Percentiles rank a stretch among this genome's conserved stretches.
These are phyloP conservation scores for Acropternis orthonyx DNA, from an alignment of 2,797 vertebrate species.

Conservation along the genomic window DNA sequence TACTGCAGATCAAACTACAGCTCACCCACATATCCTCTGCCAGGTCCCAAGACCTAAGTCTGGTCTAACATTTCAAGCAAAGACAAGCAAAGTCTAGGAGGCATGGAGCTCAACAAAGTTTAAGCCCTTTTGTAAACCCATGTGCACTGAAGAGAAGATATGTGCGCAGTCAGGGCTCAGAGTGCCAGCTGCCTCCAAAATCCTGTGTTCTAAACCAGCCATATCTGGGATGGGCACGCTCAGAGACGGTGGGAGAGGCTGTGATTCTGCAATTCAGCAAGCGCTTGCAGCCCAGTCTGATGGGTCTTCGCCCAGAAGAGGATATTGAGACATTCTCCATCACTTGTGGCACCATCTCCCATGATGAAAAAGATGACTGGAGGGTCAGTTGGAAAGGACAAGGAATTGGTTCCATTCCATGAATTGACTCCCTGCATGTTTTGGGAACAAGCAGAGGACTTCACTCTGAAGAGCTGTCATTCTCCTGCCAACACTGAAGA, in stretches of 20 bases:
- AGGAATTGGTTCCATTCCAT: background rate
- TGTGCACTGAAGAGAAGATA: background rate
- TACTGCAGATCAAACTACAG: background rate
- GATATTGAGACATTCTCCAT: background rate
- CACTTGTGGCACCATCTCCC: background rate
- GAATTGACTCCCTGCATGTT: background rate
- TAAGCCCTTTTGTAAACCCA: background rate
- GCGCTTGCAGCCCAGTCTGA: fast-evolving
- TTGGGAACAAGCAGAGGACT: background rate
- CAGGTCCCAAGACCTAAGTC: background rate
- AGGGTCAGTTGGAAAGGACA: background rate
- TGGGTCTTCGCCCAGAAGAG: background rate
- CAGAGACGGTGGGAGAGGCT: background rate
- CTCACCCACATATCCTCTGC: background rate
- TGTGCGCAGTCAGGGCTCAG: background rate
- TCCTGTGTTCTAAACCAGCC: background rate
- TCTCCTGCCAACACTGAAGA: background rate
- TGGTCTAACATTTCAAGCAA: background rate
- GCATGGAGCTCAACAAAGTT: background rate
- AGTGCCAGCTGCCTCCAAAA: background rate
- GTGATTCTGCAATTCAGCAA: background rate
- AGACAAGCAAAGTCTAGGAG: background rate
- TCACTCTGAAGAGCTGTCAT: background rate
- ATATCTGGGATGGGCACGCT: background rate
- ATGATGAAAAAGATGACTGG: background rate